These are phyloP conservation scores for Sussaba pulchella DNA, from an alignment of 2,888 invertebrate species.

Conservation along the genomic window DNA sequence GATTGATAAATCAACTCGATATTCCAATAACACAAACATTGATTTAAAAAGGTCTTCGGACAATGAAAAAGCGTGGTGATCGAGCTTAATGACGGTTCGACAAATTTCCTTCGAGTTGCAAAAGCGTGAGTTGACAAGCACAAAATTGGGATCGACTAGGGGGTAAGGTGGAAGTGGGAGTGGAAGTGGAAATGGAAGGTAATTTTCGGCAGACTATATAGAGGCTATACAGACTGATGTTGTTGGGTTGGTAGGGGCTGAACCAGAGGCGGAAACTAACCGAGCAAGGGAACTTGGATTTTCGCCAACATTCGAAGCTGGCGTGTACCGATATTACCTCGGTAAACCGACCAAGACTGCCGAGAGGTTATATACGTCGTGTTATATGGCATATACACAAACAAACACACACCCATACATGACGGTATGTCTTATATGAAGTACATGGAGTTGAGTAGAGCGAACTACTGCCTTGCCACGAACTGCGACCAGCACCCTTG, in stretches of 20 bases:
- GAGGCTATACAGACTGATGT: not conserved
- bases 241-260: constrained; percentile 4
- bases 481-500: constrained; percentile 18
- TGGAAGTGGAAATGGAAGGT: constrained; percentile 44
- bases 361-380: constrained; percentile 12
- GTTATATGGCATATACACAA: constrained; percentile 1
- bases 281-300: constrained; percentile 53
- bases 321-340: constrained; percentile 60
- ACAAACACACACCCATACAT: not conserved
- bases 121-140: constrained; percentile 18
- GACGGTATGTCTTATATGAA: not conserved
- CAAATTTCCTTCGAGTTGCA: not conserved
- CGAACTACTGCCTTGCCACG: constrained; percentile 1
- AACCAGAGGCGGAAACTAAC: constrained; percentile 23
- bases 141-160: constrained; percentile 30
- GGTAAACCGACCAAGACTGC: constrained; percentile 52
- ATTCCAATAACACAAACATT: too few relatives aligned
- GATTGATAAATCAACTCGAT: too few relatives aligned
- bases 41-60: too few relatives aligned
- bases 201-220: constrained; percentile 24
- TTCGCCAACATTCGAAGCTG: constrained; percentile 52
- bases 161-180: not conserved
- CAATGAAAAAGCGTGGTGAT: not conserved
- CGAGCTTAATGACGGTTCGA: too few relatives aligned
- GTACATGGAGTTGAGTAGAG: constrained; percentile 17